Evolutionary conservation across 2,888 invertebrate species (phyloP), one percentile per base, ranked within the genome.

Genomic region (Hetaerina titia): DNA sequence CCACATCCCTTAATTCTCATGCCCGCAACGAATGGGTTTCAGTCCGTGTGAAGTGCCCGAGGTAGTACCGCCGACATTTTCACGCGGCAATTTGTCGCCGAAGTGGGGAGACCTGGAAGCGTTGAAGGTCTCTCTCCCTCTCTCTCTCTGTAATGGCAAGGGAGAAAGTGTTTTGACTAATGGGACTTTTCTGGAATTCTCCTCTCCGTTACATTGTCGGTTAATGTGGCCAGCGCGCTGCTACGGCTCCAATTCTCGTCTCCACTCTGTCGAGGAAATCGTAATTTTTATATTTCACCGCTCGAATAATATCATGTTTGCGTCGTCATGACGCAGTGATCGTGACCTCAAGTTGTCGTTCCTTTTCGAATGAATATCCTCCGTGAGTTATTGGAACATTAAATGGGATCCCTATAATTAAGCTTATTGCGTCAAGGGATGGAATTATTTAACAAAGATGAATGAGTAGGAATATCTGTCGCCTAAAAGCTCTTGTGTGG

Each of bases 151-250:
- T 31, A 17, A 90, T 64, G 90, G 90, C 90, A 13, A 81, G 81
- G 31, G 92, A 45, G 92, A 92, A 92, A 92, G 92, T 92, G 92
- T 92, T 92, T 92, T 92, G 92, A 92, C 69, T 60, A 92, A 92
- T 92, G 92, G 92, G 92, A 57, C 69, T 69, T 74, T 56, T 69
- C 22, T 92, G 90, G 90, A 15, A 90, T 90, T 56, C 90, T 60
- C 69, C 19, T 22, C 92, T 60, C 31, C 69, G 56, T 57, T 92
- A 57, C 56, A n/a, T 19, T 45, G 56, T 92, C 69, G 69, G 69
- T 92, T 74, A 69, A 69, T 74, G 92, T 56, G 92, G 92, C 92
- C 90, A 31, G 25, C 19, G 45, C 69, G 92, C 56, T n/a, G 5
- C n/a, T n/a, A 31, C 25, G 15, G 81, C 81, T 57, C 69, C 56